Base-by-base conservation (phyloP, 2,888 invertebrate genomes). In the Axea sp. region DNA sequence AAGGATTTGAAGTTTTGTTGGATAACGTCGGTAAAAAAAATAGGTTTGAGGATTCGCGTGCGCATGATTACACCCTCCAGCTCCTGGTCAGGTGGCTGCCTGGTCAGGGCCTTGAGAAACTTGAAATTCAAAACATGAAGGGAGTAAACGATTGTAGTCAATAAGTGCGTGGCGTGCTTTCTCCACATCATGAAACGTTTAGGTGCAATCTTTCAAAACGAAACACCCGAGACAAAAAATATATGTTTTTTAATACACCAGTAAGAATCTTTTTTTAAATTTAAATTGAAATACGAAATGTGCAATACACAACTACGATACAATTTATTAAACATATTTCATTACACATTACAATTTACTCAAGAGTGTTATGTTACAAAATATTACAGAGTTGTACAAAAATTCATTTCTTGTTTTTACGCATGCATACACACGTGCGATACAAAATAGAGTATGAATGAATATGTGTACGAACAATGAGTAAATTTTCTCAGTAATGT, bases 1-100 rank as follows among this genome's bases (percentile, higher is more conserved):
- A 33, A 22, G 53, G 67, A 60, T 60, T 49, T 31, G 30, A 26
- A 35, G 19, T 59, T 49, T 30, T 12, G 49, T 9, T 8, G 45
- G 8, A 59, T 41, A 49, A 24, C 6, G 2, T 7, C 17, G 49
- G 11, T 6, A 3, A 69, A 43, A 73, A 62, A 75, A 64, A 30
- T 43, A n/a, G 37, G 73, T 72, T 76, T 73, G 65, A 67, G 76
- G 77, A 78, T 62, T 85, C 81, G 84, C 84, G 84, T 85, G 84
- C 82, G 78, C 79, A 75, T 84, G 83, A 84, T 85, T 84, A 79
- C 79, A 78, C 80, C 82, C 82, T 79, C 76, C 76, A 81, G 82
- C 82, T 77, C 73, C 75, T 76, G 82, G 83, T 84, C 84, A 83
- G 84, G 80, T 83, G 83, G 83, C 77, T 77, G 77, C 79, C 79